Conservation (phyloP, 2,797 vertebrate species). For the Champsocephalus gunnari region DNA sequence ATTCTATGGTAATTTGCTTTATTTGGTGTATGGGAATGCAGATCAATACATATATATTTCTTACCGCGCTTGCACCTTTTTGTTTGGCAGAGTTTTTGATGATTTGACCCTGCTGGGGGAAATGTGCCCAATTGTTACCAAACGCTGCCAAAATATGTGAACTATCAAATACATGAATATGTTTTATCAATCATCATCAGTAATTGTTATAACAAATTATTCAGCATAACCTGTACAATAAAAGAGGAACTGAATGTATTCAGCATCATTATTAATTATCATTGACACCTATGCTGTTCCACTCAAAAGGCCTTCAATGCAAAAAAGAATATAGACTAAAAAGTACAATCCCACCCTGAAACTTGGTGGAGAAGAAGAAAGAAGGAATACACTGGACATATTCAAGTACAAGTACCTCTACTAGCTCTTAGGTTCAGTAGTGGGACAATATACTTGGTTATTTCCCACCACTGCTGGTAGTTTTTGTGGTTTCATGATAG, state of each 20-base stretch:
- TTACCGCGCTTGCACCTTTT: constrained; percentile 4
- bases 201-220: not conserved
- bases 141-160: not conserved
- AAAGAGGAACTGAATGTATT: not conserved
- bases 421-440: not conserved
- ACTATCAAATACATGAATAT: not conserved
- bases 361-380: not conserved
- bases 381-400: not conserved
- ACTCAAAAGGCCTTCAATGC: not conserved
- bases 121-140: not conserved
- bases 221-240: not conserved
- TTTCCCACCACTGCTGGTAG: not conserved
- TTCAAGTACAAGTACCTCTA: not conserved
- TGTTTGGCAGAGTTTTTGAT: not conserved
- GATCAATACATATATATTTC: constrained; percentile 64
- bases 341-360: not conserved
- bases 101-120: not conserved
- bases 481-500: constrained; percentile 12
- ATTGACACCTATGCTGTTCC: not conserved
- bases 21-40: constrained; percentile 19
- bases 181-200: constrained; percentile 1
- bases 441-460: not conserved
- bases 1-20: constrained; percentile 24
- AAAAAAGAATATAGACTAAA: not conserved
- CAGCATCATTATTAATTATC: not conserved